Percentiles rank a stretch among this genome's conserved stretches.
phyloP scores from a whole-genome alignment of 1,140 invertebrate genomes.

The Dolichoris vasculosae region DNA sequence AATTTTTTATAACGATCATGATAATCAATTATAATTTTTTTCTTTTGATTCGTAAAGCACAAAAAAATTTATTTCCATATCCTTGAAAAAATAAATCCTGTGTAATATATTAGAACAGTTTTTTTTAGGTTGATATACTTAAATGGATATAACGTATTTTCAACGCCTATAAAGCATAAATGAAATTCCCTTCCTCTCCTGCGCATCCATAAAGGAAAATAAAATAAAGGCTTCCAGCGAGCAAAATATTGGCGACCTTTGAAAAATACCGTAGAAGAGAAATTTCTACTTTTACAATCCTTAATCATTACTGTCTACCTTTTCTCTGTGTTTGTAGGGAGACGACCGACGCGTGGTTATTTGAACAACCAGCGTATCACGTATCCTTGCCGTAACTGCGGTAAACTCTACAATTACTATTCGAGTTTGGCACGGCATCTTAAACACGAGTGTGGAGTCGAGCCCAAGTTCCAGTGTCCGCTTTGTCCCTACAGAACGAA shows the following conservation, averaged over 20 bases:
- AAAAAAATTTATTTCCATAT: no score
- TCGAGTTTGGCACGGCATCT: constrained; percentile 72
- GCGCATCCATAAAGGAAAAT: not conserved
- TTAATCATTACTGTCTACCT: not conserved
- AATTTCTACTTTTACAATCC: not conserved
- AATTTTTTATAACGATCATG: no score
- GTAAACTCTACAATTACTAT: constrained; percentile 72
- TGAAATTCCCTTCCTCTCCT: not conserved
- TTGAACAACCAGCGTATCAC: constrained; percentile 61
- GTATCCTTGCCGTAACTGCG: constrained; percentile 71
- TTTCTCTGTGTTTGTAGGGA: constrained; percentile 28
- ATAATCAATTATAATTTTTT: no score
- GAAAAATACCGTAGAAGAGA: not conserved
- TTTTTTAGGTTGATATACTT: no score
- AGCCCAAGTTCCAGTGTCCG: constrained; percentile 72
- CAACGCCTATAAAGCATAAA: not conserved
- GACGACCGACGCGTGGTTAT: constrained; percentile 37
- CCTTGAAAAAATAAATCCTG: no score
- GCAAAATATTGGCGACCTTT: not conserved
- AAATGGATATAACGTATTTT: no score
- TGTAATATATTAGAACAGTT: no score
- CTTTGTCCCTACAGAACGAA: constrained; percentile 68
- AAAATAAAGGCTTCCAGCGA: not conserved
- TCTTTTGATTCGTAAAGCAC: no score
- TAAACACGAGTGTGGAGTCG: constrained; percentile 76